These are phyloP conservation scores for Tinamus major DNA, from an alignment of 2,797 vertebrate species.

Conservation along the genomic window DNA sequence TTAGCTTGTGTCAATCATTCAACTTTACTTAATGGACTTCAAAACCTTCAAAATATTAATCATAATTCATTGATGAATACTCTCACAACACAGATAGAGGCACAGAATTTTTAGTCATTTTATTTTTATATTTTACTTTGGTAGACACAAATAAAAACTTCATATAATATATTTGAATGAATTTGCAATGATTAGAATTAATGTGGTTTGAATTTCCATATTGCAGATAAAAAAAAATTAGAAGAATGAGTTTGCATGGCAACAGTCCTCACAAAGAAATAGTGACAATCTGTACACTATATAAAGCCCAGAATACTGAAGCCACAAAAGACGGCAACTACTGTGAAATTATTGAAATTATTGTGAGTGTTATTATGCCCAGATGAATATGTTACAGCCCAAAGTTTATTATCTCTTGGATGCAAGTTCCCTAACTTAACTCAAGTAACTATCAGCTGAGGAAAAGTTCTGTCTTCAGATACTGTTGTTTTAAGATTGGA, in stretches of 20 bases:
- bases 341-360: too few species aligned
- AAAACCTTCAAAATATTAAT: background rate
- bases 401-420: background rate
- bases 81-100: background rate
- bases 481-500: background rate
- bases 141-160: background rate
- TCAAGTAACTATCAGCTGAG: background rate
- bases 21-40: background rate
- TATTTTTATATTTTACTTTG: constrained; percentile 19
- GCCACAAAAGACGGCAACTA: background rate
- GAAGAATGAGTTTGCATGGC: background rate
- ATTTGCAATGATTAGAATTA: background rate
- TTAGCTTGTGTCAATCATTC: background rate
- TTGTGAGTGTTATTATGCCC: background rate
- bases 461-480: background rate
- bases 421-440: background rate
- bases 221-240: constrained; percentile 13
- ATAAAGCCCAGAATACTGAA: background rate
- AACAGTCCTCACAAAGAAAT: background rate
- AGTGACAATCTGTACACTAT: background rate
- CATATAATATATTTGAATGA: background rate
- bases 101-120: background rate
- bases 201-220: constrained; percentile 17
- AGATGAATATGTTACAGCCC: background rate
- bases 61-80: background rate